Evolutionary conservation across 1,140 invertebrate species (phyloP).

Genomic region (Caerostris extrusa): DNA sequence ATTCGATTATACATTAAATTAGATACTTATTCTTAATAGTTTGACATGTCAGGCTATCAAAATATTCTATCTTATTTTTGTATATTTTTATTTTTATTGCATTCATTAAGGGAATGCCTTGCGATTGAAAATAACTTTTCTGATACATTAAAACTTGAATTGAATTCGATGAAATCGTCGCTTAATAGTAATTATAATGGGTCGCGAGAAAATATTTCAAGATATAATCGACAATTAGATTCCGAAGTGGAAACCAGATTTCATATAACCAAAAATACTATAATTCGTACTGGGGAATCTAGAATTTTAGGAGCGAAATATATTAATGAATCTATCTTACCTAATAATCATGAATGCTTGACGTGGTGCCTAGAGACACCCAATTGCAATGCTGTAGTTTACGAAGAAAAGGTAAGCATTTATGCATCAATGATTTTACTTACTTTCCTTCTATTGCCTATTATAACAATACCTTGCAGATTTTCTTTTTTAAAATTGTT

Average conservation of each 20-base stretch:
- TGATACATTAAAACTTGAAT: not conserved
- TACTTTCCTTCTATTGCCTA: too few species aligned
- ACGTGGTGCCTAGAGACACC: slow-evolving; percentile 92
- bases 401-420: slow-evolving; percentile 90
- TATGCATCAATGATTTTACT: not conserved
- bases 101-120: not conserved
- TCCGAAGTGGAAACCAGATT: slow-evolving; percentile 82
- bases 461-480: too few species aligned
- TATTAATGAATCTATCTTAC: slow-evolving; percentile 91
- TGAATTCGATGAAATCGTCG: not conserved
- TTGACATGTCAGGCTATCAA: too few species aligned
- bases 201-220: not conserved
- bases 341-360: slow-evolving; percentile 88
- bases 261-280: slow-evolving; percentile 92
- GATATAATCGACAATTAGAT: slow-evolving; percentile 67
- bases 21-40: too few species aligned
- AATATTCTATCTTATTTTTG: too few species aligned
- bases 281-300: slow-evolving; percentile 94
- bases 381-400: slow-evolving; percentile 94
- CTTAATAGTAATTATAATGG: not conserved
- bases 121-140: not conserved
- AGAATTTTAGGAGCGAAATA: slow-evolving; percentile 92
- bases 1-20: too few species aligned
- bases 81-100: too few species aligned
- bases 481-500: not conserved